These are phyloP conservation scores for Echiichthys vipera DNA, from an alignment of 2,797 vertebrate species.

Conservation along the genomic window DNA sequence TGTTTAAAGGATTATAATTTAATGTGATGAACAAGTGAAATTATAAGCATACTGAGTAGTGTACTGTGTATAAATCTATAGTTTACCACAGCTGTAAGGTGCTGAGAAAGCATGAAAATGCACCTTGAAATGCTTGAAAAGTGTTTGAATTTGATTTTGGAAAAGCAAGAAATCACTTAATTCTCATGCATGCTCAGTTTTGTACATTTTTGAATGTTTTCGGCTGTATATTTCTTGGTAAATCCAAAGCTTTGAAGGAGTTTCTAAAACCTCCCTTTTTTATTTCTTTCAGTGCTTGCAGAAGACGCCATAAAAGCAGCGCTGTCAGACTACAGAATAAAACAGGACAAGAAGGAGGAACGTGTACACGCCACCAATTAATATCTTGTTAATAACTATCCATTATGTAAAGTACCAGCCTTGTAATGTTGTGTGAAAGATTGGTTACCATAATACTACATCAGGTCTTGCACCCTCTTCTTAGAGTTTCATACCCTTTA, in stretches of 20 bases:
- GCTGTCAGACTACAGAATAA: slow-evolving; percentile 91
- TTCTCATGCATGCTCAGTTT: too few species aligned
- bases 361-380: slow-evolving; percentile 55
- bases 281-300: slow-evolving; percentile 88
- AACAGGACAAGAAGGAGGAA: slow-evolving; percentile 73
- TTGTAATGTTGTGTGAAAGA: slow-evolving; percentile 3
- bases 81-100: too few species aligned
- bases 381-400: background rate
- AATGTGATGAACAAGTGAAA: too few species aligned
- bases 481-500: slow-evolving; percentile 2
- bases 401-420: background rate
- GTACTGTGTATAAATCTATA: too few species aligned
- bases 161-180: too few species aligned
- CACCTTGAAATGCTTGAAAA: too few species aligned
- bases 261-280: background rate
- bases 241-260: background rate
- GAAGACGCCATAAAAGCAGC: slow-evolving; percentile 95
- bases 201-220: too few species aligned
- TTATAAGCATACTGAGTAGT: too few species aligned
- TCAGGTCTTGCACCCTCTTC: background rate
- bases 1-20: too few species aligned
- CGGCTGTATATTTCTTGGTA: background rate
- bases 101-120: too few species aligned
- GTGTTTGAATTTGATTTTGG: too few species aligned
- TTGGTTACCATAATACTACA: background rate